phyloP scores from a whole-genome alignment of 1,140 invertebrate genomes.

The Drosophila saltans region DNA sequence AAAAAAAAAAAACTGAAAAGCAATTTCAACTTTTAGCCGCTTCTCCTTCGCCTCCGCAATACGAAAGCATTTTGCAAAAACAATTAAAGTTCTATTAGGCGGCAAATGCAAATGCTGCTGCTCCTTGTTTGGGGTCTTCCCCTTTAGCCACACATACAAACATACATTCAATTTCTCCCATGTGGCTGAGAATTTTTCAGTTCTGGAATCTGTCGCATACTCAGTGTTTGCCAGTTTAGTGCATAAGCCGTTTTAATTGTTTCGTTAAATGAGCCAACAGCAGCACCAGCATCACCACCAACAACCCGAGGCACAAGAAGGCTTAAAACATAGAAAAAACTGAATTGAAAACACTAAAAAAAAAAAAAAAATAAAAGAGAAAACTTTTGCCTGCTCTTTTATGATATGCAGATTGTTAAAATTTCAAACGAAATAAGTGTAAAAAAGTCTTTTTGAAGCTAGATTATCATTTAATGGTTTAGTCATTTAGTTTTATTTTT shows the following conservation, averaged over 20 bases:
- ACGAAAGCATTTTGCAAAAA: slow-evolving; percentile 63
- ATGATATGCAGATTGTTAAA: slow-evolving; percentile 58
- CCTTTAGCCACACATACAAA: slow-evolving; percentile 6
- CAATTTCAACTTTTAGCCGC: slow-evolving; percentile 19
- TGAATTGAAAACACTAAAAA: slow-evolving; percentile 9
- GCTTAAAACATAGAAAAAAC: slow-evolving; percentile 37
- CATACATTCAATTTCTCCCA: background rate
- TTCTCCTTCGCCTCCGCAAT: background rate
- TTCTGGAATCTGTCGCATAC: slow-evolving; percentile 44
- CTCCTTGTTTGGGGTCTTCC: slow-evolving; percentile 34
- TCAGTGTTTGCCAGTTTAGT: slow-evolving; percentile 60
- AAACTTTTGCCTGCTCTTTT: slow-evolving; percentile 51
- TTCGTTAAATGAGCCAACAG: slow-evolving; percentile 73
- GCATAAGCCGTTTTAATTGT: slow-evolving; percentile 78
- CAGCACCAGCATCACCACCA: background rate
- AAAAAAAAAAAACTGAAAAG: background rate
- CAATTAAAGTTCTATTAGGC: slow-evolving; percentile 80
- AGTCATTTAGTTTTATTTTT: slow-evolving; percentile 1
- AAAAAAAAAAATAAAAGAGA: slow-evolving; percentile 25
- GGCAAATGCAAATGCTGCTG: slow-evolving; percentile 69
- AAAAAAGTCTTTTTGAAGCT: background rate
- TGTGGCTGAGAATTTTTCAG: slow-evolving; percentile 41
- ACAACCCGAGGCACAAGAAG: slow-evolving; percentile 28
- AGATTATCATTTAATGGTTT: slow-evolving; percentile 27
- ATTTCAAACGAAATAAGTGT: slow-evolving; percentile 37